Evolutionary conservation across 2,797 vertebrate species (phyloP).

Genomic region (Spondyliosoma cantharus): DNA sequence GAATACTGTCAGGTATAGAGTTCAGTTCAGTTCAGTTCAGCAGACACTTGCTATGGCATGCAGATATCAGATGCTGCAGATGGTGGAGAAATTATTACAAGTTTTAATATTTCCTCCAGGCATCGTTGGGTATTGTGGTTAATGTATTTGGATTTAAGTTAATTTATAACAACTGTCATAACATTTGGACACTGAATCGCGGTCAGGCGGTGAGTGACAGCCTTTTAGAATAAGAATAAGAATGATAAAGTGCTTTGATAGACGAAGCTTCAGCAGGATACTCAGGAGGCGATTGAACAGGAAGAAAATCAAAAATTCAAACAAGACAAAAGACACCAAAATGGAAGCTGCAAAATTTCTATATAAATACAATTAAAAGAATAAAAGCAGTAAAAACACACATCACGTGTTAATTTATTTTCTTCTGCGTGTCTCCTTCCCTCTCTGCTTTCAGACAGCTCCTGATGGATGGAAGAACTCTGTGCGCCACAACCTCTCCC

Average conservation of each 20-base stretch:
- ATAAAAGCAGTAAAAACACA: too few relatives aligned
- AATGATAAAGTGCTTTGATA: too few relatives aligned
- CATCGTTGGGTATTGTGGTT: not conserved
- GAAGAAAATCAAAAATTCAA: too few relatives aligned
- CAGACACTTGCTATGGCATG: constrained; percentile 48
- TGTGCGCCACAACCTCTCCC: constrained; percentile 96
- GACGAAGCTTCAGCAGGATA: too few relatives aligned
- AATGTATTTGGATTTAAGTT: not conserved
- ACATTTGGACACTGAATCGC: not conserved
- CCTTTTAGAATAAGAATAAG: too few relatives aligned
- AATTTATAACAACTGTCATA: constrained; percentile 9
- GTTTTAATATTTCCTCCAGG: constrained; percentile 20
- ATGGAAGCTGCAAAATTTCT: too few relatives aligned
- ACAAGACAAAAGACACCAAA: too few relatives aligned
- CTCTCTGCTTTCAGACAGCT: constrained; percentile 87
- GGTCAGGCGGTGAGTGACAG: not conserved
- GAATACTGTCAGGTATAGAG: constrained; percentile 17
- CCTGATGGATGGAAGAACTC: constrained; percentile 99
- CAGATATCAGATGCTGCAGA: constrained; percentile 34
- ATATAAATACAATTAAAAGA: too few relatives aligned
- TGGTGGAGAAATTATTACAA: constrained; percentile 8
- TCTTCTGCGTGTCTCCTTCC: not conserved
- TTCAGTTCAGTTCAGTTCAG: constrained; percentile 38
- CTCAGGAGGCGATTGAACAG: too few relatives aligned
- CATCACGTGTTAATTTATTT: not conserved